A percentile compares a stretch with the other conserved stretches of the same genome.
phyloP scores from a whole-genome alignment of 1,140 invertebrate species.

The Coptotermes formosanus region DNA sequence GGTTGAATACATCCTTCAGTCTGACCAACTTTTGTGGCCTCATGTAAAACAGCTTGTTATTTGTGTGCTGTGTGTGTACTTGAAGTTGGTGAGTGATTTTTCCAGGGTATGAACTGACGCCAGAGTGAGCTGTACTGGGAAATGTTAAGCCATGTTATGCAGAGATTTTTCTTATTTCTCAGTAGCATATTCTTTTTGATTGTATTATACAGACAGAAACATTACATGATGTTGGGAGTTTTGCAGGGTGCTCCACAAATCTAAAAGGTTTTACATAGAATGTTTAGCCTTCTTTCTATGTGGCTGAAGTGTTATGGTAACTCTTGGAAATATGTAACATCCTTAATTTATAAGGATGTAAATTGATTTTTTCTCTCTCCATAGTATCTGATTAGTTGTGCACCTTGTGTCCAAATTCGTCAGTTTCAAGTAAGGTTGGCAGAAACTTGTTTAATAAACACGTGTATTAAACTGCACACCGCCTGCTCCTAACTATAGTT shows the following conservation, averaged over 20 bases:
- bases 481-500: slow-evolving; percentile 30
- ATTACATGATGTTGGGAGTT: not conserved
- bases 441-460: slow-evolving; percentile 23
- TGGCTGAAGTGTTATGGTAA: slow-evolving; percentile 5
- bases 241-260: slow-evolving; percentile 24
- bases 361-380: slow-evolving; percentile 12
- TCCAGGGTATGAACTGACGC: slow-evolving; percentile 23
- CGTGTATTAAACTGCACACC: slow-evolving; percentile 26
- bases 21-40: slow-evolving; percentile 36
- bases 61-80: slow-evolving; percentile 33
- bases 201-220: not conserved
- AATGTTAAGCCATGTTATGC: slow-evolving; percentile 22
- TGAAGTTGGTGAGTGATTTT: slow-evolving; percentile 32
- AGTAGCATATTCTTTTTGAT: not conserved
- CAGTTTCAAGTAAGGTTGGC: slow-evolving; percentile 25
- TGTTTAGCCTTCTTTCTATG: slow-evolving; percentile 31
- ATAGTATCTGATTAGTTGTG: slow-evolving; percentile 22
- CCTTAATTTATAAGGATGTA: slow-evolving; percentile 1
- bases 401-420: slow-evolving; percentile 30
- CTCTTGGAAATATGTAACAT: slow-evolving; percentile 20
- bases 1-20: slow-evolving; percentile 31
- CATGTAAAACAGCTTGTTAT: slow-evolving; percentile 34
- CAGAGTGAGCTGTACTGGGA: slow-evolving; percentile 23
- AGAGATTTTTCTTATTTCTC: slow-evolving; percentile 25
- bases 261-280: slow-evolving; percentile 26